These are phyloP conservation scores for Synanthedon vespiformis DNA, from an alignment of 2,888 invertebrate genomes.

Conservation along the genomic window DNA sequence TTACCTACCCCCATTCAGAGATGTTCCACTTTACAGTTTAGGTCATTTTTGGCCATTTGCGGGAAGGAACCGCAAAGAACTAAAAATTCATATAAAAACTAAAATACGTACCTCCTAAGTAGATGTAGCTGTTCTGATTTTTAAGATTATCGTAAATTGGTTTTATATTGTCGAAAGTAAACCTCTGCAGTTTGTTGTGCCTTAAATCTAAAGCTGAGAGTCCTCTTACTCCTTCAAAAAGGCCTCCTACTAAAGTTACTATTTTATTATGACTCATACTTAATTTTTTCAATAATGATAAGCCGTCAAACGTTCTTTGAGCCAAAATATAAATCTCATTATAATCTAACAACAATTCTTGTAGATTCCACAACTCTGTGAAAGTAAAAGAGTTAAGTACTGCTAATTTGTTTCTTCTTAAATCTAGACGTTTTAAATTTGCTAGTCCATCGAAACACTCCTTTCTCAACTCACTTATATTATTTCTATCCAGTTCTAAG, in stretches of 20 bases:
- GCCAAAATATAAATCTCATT: conserved; percentile 79
- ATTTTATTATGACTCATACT: conserved; percentile 82
- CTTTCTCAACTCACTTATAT: conserved; percentile 78
- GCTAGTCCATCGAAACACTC: conserved; percentile 83
- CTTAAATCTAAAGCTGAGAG: conserved; percentile 81
- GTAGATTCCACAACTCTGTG: conserved; percentile 80
- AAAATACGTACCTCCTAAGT: conserved; percentile 76
- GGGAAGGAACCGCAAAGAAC: not conserved
- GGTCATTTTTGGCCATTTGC: too few species aligned
- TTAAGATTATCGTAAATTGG: conserved; percentile 83
- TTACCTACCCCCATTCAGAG: too few species aligned
- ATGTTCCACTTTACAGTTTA: too few species aligned
- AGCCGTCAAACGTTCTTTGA: conserved; percentile 81
- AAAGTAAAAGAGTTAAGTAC: conserved; percentile 84
- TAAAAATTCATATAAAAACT: not conserved
- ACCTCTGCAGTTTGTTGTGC: conserved; percentile 79
- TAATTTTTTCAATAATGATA: conserved; percentile 78
- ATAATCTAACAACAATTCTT: conserved; percentile 77
- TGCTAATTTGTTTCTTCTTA: conserved; percentile 79
- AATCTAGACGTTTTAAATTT: conserved; percentile 77
- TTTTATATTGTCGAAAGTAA: conserved; percentile 79
- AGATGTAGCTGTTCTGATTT: conserved; percentile 78
- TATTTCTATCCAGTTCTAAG: conserved; percentile 84
- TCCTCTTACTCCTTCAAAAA: conserved; percentile 78
- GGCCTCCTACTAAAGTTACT: conserved; percentile 75